phyloP scores from a whole-genome alignment of 2,113 vertebrate species.

The Laticauda laticaudata region DNA sequence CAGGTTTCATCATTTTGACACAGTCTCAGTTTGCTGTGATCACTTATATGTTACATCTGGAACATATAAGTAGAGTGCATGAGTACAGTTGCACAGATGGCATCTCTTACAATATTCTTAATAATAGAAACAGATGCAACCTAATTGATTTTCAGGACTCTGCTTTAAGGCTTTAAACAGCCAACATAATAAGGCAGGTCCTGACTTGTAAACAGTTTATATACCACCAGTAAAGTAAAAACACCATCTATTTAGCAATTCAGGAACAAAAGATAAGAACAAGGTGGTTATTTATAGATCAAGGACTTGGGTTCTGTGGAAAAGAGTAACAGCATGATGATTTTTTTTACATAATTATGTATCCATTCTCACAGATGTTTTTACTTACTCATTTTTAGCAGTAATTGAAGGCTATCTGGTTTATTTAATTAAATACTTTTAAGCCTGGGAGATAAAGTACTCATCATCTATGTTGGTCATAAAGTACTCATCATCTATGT shows the following conservation, averaged over 20 bases:
- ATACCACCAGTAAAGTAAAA: background rate
- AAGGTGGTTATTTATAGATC: background rate
- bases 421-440: slow-evolving; percentile 10
- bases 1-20: slow-evolving; percentile 24
- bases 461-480: background rate
- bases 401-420: slow-evolving; percentile 1
- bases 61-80: background rate
- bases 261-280: background rate
- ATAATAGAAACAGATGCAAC: slow-evolving; percentile 19
- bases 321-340: background rate
- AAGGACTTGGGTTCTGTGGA: background rate
- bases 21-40: slow-evolving; percentile 26
- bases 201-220: slow-evolving; percentile 18
- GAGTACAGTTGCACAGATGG: background rate
- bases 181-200: slow-evolving; percentile 31
- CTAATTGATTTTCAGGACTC: slow-evolving; percentile 21
- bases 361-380: background rate
- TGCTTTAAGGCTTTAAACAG: slow-evolving; percentile 49
- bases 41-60: background rate
- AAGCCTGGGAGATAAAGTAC: background rate
- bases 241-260: slow-evolving; percentile 9
- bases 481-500: background rate
- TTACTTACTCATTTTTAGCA: fast-evolving
- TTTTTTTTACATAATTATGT: background rate
- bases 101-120: background rate